Evolutionary conservation across 2,797 vertebrate species (phyloP), one percentile per base, ranked within the genome.

Genomic region (Poecile montanus): DNA sequence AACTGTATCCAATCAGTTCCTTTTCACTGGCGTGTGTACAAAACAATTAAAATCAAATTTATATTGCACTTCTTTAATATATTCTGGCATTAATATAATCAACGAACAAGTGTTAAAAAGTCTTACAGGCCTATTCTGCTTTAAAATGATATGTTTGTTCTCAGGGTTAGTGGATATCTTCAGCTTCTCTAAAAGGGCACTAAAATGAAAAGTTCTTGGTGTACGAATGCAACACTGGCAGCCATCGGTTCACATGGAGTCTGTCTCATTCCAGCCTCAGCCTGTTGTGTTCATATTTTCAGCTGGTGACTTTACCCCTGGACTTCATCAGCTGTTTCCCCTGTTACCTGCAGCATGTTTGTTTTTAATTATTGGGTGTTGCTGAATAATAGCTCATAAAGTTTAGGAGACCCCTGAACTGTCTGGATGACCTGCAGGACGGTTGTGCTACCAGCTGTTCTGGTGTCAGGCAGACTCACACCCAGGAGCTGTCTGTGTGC

Each of bases 1-100:
- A 99, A 99, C 99, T 99, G 99, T 99, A 99, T 99, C 99, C 99
- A 99, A 99, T 99, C 99, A 99, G 99, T 99, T 99, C 99, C 99
- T 99, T 99, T 99, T 99, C 99, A 99, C 99, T 99, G 99, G 99
- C 91, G 98, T 99, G 99, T 99, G 99, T 99, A 99, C 97, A 98
- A 99, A 99, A 99, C 99, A 99, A 99, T 99, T 99, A 99, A 99
- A 99, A 99, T 99, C 99, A 99, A 99, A 99, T 99, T 99, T 99
- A 99, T 99, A 99, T 99, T 98, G 98, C 98, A 98, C 98, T 99
- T 98, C 98, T 98, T 98, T 99, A 99, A 99, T 99, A 98, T 98
- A 99, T 99, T 99, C 99, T 97, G 98, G 98, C 97, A 98, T 98
- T 98, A 99, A 99, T 99, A 98, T 98, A 99, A 99, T 99, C 99